Percentiles rank a stretch among this genome's conserved stretches.
Evolutionary conservation across 2,888 invertebrate species (phyloP).

Genomic region (Adelognathus sp.): DNA sequence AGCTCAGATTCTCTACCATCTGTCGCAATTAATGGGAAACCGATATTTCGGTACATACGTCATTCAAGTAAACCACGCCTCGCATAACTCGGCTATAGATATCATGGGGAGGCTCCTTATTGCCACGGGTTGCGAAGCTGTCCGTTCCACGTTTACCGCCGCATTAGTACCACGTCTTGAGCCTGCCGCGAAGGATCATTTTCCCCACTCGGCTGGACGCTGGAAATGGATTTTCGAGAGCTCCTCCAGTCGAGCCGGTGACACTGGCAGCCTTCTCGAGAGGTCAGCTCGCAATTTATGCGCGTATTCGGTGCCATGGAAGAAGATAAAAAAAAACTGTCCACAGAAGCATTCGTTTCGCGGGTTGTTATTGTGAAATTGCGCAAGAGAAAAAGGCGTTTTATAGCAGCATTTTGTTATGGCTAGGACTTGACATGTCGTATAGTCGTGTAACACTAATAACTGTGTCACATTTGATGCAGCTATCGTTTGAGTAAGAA

Average conservation of each 20-base stretch:
- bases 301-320: background rate
- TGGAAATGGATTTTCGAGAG: background rate
- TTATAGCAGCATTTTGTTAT: too few relatives aligned
- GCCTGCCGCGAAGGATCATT: background rate
- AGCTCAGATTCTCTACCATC: constrained; percentile 44
- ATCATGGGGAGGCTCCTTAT: constrained; percentile 19
- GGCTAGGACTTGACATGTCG: too few relatives aligned
- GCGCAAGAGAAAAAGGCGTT: background rate
- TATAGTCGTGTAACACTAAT: too few relatives aligned
- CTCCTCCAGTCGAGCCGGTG: background rate
- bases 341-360: background rate
- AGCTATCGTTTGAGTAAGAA: too few relatives aligned
- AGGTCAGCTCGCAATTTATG: background rate
- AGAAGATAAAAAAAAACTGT: background rate
- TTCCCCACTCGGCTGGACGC: background rate
- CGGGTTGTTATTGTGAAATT: background rate
- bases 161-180: constrained; percentile 13
- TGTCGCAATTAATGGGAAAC: constrained; percentile 69
- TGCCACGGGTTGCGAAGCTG: background rate
- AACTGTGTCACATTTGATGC: too few relatives aligned
- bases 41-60: constrained; percentile 68
- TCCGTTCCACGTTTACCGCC: constrained; percentile 2
- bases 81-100: background rate
- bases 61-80: constrained; percentile 41
- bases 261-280: background rate